Evolutionary conservation across 1,140 invertebrate species (phyloP), one percentile per base, ranked within the genome.

Genomic region (Meloidogyne floridensis): DNA sequence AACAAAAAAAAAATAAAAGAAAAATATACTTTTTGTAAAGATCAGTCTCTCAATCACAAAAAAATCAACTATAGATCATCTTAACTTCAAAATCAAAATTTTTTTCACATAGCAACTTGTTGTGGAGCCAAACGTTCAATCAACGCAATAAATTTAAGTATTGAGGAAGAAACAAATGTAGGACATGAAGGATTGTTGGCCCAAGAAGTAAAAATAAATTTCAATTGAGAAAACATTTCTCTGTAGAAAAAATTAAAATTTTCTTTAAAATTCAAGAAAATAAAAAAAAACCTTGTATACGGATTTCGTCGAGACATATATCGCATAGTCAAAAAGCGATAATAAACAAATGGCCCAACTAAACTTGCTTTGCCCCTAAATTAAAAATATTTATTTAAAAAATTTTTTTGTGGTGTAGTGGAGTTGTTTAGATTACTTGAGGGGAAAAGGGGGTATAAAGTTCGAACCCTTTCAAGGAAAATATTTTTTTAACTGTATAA

Each of bases 271-370:
- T 47, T 70, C 15, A 32, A 77, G 20, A 10, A n/a, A 15, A 15
- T 59, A 13, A n/a, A 77, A n/a, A 77, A 83, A 82, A 87, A 92
- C 91, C 91, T 90, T 42, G 95, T 96, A 91, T 96, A 96, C 0
- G 96, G 96, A 93, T 98, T 98, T 86, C 96, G 93, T 80, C 95
- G 93, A 7, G 96, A 98, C 59, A 94, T 91, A 91, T 98, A 96
- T 74, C 96, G 93, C 87, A 96, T 91, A 71, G 93, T 93, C 81
- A 98, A 91, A 91, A 98, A 98, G 88, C 96, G 95, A 91, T 97
- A 98, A 91, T 98, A 98, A 74, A 81, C 93, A 90, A 96, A 93
- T 65, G 95, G 83, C 47, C 95, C 92, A 75, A 93, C 93, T 54
- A 94, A 69, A 42, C 15, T 81, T 18, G 75, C 15, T 51, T 81